Percentiles rank a stretch among this genome's conserved stretches.
phyloP scores from a whole-genome alignment of 2,797 vertebrate species.

The Urophycis tenuis region DNA sequence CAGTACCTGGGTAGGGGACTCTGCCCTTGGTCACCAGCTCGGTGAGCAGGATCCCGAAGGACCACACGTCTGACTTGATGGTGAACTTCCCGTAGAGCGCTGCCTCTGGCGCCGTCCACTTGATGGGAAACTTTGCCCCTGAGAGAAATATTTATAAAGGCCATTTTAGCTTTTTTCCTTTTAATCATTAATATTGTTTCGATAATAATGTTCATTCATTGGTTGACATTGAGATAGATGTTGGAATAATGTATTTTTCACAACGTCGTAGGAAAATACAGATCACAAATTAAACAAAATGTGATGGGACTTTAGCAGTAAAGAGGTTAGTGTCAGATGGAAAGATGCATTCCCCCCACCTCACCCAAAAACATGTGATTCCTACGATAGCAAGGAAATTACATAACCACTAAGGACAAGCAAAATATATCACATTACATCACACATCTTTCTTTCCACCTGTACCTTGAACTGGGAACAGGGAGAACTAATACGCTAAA shows the following conservation, averaged over 20 bases:
- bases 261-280: not conserved
- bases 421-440: slow-evolving; percentile 38
- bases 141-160: slow-evolving; percentile 18
- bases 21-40: slow-evolving; percentile 98
- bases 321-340: slow-evolving; percentile 38
- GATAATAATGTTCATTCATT: not conserved
- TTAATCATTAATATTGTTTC: not conserved
- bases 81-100: slow-evolving; percentile 97
- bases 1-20: slow-evolving; percentile 93
- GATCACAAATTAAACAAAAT: not conserved
- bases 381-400: slow-evolving; percentile 34
- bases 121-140: slow-evolving; percentile 99
- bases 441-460: not conserved
- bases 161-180: no score
- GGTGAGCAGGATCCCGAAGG: slow-evolving; percentile 96
- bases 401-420: slow-evolving; percentile 5
- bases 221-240: not conserved
- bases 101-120: slow-evolving; percentile 97
- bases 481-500: slow-evolving; percentile 1
- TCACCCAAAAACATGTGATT: slow-evolving; percentile 15
- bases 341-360: not conserved
- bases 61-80: slow-evolving; percentile 99
- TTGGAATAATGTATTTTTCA: not conserved
- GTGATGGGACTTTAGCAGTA: slow-evolving; percentile 15
- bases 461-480: slow-evolving; percentile 26